Base-by-base conservation (phyloP, 2,113 vertebrate species). In the Phylloscopus trochiloides region DNA sequence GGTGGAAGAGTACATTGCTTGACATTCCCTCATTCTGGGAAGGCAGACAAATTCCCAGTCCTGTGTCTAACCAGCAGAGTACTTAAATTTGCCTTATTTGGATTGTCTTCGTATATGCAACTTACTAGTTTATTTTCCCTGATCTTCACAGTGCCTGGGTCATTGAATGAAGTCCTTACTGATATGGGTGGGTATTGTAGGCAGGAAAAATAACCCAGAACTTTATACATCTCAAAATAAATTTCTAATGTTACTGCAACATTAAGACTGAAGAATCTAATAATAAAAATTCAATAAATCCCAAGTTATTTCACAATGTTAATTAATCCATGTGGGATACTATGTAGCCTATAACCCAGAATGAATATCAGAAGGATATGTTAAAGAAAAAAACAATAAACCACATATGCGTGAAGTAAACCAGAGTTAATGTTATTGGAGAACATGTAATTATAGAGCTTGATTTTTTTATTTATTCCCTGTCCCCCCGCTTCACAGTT, bases 401-500 rank as follows among this genome's bases (percentile, higher is more conserved):
- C 12, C 3, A 32, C 10, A 18, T 62, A 14, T 17, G 8, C 51
- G 17, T 59, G 18, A 55, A 68, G 17, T 68, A 74, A 78, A 47
- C 21, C 34, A 87, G 61, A 67, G 32, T 28, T 80, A 28, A n/a
- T 58, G 32, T 54, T 91, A 22, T 10, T 72, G 61, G 45, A 88
- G 55, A 80, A 18, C 43, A n/a, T 85, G 24, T 36, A 14, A 34
- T 93, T 86, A 85, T 48, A 74, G 38, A 75, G 4, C 21, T 67
- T 66, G 18, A 6, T n/a, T 55, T 21, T 48, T 45, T 20, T 4
- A n/a, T 52, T 40, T 32, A 54, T 10, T 42, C 21, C 34, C 34
- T 34, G 34, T 34, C 5, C 3, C 8, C 3, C 3, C 0, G 11
- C 2, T 4, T 11, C 28, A 6, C 29, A 65, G 0, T 65, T 78